phyloP scores from a whole-genome alignment of 2,888 invertebrate genomes.

The Himalopsyche anomala region DNA sequence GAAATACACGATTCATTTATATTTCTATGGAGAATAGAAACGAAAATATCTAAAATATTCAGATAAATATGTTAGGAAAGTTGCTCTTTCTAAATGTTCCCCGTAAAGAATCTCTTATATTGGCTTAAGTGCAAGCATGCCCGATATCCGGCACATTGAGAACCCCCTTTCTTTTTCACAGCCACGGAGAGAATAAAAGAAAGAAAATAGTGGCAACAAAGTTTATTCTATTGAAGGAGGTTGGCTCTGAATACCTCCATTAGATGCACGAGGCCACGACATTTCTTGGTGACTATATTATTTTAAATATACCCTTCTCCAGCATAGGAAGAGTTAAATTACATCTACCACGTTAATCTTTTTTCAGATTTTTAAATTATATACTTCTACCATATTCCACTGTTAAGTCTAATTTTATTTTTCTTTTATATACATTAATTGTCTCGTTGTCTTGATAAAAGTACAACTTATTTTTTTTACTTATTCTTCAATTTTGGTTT shows the following conservation, averaged over 20 bases:
- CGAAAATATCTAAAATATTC: conserved; percentile 3
- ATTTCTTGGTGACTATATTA: not conserved
- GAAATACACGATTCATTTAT: too few species aligned
- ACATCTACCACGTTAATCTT: too few species aligned
- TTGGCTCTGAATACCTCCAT: conserved; percentile 51
- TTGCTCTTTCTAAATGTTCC: conserved; percentile 35
- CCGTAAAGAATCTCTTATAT: conserved; percentile 41
- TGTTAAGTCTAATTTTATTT: too few species aligned
- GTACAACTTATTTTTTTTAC: too few species aligned
- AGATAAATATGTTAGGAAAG: conserved; percentile 13
- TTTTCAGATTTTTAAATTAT: too few species aligned
- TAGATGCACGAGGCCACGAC: conserved; percentile 39
- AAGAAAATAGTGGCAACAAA: conserved; percentile 47
- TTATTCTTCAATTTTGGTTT: too few species aligned
- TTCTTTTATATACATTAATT: too few species aligned
- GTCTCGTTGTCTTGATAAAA: too few species aligned
- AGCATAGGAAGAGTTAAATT: too few species aligned
- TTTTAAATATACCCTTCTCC: not conserved
- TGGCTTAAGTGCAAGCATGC: conserved; percentile 42
- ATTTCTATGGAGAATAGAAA: not conserved
- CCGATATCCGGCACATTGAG: conserved; percentile 42
- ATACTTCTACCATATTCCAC: too few species aligned
- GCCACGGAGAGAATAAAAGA: conserved; percentile 24
- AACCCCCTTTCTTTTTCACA: not conserved
- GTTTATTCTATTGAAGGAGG: conserved; percentile 51